Base-by-base conservation (phyloP, 2,797 vertebrate genomes). In the Tamandua tetradactyla region DNA sequence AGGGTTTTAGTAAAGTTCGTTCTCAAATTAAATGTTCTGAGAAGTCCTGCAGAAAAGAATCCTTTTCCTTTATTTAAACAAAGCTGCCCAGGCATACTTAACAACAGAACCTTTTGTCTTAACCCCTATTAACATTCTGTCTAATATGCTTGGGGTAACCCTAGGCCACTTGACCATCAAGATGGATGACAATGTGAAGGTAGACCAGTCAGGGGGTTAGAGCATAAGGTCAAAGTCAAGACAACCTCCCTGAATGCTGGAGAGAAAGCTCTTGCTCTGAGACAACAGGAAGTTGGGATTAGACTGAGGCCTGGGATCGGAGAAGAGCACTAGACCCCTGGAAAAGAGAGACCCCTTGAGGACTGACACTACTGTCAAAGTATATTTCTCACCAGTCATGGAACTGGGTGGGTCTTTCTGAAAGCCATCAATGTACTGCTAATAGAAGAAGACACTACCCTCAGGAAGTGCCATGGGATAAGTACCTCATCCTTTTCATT, bases 21-120 rank as follows among this genome's bases (percentile, higher is more conserved):
- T 64, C 17, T 25, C 37, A 78, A 66, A 30, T 32, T 47, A 59
- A 87, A 57, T 74, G 13, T 23, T 22, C 47, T 66, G 25, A 64
- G 30, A 87, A 57, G 17, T 59, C 78, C 72, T 47, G 2, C 13
- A 30, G 57, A n/a, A 89, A 91, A 85, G 66, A 78, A 57, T 61
- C 15, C 59, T 94, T 64, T 62, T n/a, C n/a, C 13, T 84, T 75
- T 71, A 71, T 55, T 94, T 78, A 94, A 72, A 85, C 35, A 52
- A 35, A 71, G 42, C 35, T 66, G 69, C 75, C 76, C 72, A 89
- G 79, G 61, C 42, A 81, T 91, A 66, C 1, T 71, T 80, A 80
- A 76, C 52, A 71, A 55, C 18, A 91, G 64, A 69, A 81, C 42
- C 7, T 49, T 66, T 49, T 35, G 17, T 81, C n/a, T 79, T 82